Base-by-base conservation (phyloP, 2,113 vertebrate genomes). In the Pygoscelis adeliae region DNA sequence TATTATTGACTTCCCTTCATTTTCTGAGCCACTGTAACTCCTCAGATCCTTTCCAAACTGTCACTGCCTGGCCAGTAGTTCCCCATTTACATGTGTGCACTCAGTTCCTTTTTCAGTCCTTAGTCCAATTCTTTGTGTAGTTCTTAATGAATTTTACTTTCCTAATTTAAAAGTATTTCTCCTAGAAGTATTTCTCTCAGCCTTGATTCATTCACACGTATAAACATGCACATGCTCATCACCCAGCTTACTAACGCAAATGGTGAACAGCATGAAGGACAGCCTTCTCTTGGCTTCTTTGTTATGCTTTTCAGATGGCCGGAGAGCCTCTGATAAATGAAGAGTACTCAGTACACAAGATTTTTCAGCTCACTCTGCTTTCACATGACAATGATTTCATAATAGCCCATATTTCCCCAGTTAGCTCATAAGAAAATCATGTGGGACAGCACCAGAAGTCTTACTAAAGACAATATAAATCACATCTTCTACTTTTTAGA, bases 401-500 rank as follows among this genome's bases (percentile, higher is more conserved):
- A 93, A 84, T 71, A 89, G 65, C 65, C 78, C 70, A 30, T 65
- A 72, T 94, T 93, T 96, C 66, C 89, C 91, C 66, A 44, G 84
- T 79, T 95, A 90, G 38, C 84, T 93, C 87, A 20, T 90, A 66
- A 91, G 89, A 82, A 85, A 79, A 84, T 87, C 83, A 42, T 26
- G 34, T 72, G 87, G 74, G 65, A 84, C 70, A 95, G 73, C 87
- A 93, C 65, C 77, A 97, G 84, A 71, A 94, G 73, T 83, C 81
- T 91, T 65, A 71, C 70, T 12, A 46, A 91, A 95, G 87, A 87
- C 91, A 82, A 87, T 91, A 93, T 91, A 91, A 94, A 96, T 96
- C 89, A 87, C 81, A 71, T 71, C 83, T 21, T 55, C 87, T 63
- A 19, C 50, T 94, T 91, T 53, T 81, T 92, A 92, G 86, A 84